A percentile compares a stretch with the other conserved stretches of the same genome.
Evolutionary conservation across 2,888 invertebrate species (phyloP).

Genomic region (Disparrhopalites patrizii): DNA sequence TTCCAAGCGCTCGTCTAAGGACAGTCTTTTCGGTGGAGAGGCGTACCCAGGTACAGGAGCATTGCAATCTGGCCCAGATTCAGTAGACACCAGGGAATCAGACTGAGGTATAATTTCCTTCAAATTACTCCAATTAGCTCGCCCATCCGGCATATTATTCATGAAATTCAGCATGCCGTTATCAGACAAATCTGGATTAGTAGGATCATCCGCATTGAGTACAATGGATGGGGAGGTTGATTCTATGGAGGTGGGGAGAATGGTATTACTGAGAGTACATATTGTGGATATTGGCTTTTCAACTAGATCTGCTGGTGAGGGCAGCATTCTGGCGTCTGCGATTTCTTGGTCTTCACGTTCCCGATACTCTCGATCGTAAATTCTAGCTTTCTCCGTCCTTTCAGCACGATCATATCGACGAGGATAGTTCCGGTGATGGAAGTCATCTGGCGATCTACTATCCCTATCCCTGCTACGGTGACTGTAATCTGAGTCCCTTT

Average conservation of each 20-base stretch:
- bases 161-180: conserved; percentile 9
- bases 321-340: background rate
- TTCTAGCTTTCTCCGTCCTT: conserved; percentile 2
- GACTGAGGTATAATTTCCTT: conserved; percentile 19
- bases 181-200: conserved; percentile 54
- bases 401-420: background rate
- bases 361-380: background rate
- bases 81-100: background rate
- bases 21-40: conserved; percentile 58
- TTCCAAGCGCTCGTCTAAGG: conserved; percentile 61
- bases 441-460: background rate
- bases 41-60: conserved; percentile 4
- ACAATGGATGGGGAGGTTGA: conserved; percentile 52
- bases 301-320: conserved; percentile 9
- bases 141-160: background rate
- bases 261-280: background rate
- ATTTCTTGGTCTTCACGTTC: too few species aligned
- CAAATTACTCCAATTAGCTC: conserved; percentile 14
- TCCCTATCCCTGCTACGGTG: background rate
- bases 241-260: background rate
- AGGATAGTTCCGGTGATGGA: background rate
- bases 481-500: background rate
- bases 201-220: conserved; percentile 57
- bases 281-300: conserved; percentile 24
- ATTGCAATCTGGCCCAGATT: background rate